Evolutionary conservation across 2,113 vertebrate genomes (phyloP).

Genomic region (Dasypus novemcinctus): DNA sequence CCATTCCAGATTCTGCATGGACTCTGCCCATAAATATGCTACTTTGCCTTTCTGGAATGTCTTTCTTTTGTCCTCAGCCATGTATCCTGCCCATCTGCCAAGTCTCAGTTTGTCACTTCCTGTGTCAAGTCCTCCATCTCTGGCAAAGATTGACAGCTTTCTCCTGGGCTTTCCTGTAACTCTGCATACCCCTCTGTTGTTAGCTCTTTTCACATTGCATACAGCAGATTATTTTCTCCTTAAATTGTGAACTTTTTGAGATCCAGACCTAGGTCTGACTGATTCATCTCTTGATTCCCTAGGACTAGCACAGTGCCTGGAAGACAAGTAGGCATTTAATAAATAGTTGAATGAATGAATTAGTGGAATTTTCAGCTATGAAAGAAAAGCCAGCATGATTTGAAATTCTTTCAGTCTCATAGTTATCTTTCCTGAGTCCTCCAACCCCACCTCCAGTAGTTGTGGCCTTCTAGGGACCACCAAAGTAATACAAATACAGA

Average conservation of each 20-base stretch:
- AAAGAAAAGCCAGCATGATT: background rate
- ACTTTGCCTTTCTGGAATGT: too few relatives aligned
- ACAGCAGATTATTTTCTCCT: background rate
- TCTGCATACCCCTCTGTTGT: background rate
- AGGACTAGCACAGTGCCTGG: background rate
- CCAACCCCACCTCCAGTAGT: background rate
- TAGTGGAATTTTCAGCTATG: too few relatives aligned
- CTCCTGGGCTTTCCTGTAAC: background rate
- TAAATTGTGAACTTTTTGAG: background rate
- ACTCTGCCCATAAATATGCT: background rate
- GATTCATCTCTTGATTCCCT: too few relatives aligned
- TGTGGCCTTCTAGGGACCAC: too few relatives aligned
- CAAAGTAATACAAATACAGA: background rate
- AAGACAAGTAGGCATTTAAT: background rate
- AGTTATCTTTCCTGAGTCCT: background rate
- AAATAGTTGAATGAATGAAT: background rate
- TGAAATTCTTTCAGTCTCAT: background rate
- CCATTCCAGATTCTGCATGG: too few relatives aligned
- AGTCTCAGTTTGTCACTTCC: background rate
- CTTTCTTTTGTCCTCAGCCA: background rate
- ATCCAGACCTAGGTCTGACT: background rate
- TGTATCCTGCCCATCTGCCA: background rate
- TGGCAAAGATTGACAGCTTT: background rate
- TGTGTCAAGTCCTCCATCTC: accelerated
- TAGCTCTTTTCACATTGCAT: background rate